phyloP scores from a whole-genome alignment of 2,888 invertebrate genomes.

The Cerceris rybyensis region DNA sequence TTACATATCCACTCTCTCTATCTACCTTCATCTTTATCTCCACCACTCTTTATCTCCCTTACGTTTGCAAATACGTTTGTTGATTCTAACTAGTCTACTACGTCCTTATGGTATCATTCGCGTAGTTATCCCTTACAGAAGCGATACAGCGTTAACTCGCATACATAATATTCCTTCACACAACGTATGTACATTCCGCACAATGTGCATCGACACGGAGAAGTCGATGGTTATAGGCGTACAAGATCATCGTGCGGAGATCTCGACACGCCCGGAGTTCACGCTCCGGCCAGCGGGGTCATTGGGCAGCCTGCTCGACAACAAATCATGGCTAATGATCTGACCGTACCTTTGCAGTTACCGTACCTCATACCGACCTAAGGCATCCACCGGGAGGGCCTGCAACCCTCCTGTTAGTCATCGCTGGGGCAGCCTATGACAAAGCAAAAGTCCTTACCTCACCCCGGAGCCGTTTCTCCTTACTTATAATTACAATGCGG shows the following conservation, averaged over 20 bases:
- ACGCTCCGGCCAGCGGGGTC: constrained; percentile 77
- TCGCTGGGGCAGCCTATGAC: constrained; percentile 55
- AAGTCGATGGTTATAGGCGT: constrained; percentile 67
- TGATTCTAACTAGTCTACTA: constrained; percentile 5
- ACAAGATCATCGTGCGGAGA: constrained; percentile 70
- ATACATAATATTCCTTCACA: constrained; percentile 45
- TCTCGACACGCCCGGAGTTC: constrained; percentile 75
- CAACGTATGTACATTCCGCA: constrained; percentile 23
- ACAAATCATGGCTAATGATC: constrained; percentile 82
- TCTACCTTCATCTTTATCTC: too few relatives aligned
- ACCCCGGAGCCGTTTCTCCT: constrained; percentile 51
- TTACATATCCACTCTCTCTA: neutral
- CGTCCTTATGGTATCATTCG: neutral
- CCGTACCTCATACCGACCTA: constrained; percentile 71
- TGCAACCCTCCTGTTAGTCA: constrained; percentile 49
- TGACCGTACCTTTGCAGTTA: constrained; percentile 77
- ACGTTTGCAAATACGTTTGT: neutral
- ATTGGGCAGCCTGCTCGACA: constrained; percentile 81
- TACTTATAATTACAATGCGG: constrained; percentile 58
- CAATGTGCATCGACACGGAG: constrained; percentile 52
- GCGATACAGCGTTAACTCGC: constrained; percentile 45
- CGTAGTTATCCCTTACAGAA: constrained; percentile 28
- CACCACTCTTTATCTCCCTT: neutral
- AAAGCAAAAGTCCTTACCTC: constrained; percentile 64
- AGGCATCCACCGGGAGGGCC: constrained; percentile 52